These are phyloP conservation scores for Zoroaster sp. DNA, from an alignment of 53 echinoderm and acorn worm genomes.

Conservation along the genomic window DNA sequence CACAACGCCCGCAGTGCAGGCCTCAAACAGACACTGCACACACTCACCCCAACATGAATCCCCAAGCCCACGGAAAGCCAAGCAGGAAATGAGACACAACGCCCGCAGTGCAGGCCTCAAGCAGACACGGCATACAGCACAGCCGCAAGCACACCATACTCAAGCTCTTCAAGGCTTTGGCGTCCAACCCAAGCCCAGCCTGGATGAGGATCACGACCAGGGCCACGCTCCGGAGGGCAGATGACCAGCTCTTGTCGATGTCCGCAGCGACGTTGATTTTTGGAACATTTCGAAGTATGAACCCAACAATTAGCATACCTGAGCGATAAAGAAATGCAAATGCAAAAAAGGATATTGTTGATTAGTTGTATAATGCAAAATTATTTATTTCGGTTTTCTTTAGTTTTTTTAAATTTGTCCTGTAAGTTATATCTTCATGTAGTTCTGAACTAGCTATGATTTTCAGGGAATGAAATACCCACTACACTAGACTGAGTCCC, in stretches of 20 bases:
- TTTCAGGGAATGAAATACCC: too few relatives aligned
- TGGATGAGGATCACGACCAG: conserved; percentile 88
- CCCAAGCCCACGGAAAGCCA: conserved; percentile 94
- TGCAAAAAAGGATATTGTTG: too few relatives aligned
- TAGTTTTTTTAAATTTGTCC: too few relatives aligned
- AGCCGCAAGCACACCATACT: conserved; percentile 90
- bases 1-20: conserved; percentile 53
- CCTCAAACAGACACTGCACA: not conserved
- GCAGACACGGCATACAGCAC: conserved; percentile 86
- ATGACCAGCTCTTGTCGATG: conserved; percentile 81
- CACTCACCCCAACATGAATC: conserved; percentile 94
- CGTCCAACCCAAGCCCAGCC: conserved; percentile 93
- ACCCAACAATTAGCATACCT: conserved; percentile 96
- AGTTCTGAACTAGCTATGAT: too few relatives aligned
- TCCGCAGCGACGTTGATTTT: conserved; percentile 78
- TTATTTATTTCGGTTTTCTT: too few relatives aligned
- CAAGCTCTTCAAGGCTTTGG: conserved; percentile 76
- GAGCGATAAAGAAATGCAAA: too few relatives aligned
- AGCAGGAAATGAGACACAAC: conserved; percentile 80
- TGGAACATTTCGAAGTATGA: conserved; percentile 86
- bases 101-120: conserved; percentile 81
- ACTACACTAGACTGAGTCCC: too few relatives aligned
- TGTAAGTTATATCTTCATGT: too few relatives aligned
- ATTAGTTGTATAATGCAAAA: too few relatives aligned
- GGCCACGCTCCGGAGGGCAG: conserved; percentile 78